Conservation (phyloP, 1,140 invertebrate genomes). For the Calliopsis andreniformis region DNA sequence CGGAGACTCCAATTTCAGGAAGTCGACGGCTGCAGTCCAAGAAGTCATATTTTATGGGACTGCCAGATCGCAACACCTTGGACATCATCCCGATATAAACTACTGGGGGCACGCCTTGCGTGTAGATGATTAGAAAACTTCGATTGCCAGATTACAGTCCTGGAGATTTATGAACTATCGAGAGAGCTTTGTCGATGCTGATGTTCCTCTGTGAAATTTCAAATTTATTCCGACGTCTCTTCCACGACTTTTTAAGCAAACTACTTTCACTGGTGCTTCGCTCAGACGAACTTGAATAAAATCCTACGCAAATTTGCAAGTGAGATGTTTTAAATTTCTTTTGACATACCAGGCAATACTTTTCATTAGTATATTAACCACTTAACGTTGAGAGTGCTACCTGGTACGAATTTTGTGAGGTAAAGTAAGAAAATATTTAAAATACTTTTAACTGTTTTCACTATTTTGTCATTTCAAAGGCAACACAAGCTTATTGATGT, state of each 20-base stretch:
- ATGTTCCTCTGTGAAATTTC: slow-evolving; percentile 18
- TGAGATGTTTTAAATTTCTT: too few relatives aligned
- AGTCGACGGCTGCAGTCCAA: slow-evolving; percentile 14
- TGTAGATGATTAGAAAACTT: slow-evolving; percentile 68
- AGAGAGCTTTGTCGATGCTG: slow-evolving; percentile 17
- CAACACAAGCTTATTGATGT: too few relatives aligned
- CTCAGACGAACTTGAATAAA: too few relatives aligned
- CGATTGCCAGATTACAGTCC: slow-evolving; percentile 69
- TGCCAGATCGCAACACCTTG: slow-evolving; percentile 53
- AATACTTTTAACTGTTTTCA: too few relatives aligned
- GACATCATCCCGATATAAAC: slow-evolving; percentile 66
- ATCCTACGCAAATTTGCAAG: too few relatives aligned
- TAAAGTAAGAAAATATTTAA: too few relatives aligned
- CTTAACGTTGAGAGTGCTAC: too few relatives aligned
- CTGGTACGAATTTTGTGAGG: too few relatives aligned
- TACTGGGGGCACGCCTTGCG: slow-evolving; percentile 57
- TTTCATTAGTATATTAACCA: too few relatives aligned
- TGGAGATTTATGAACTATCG: slow-evolving; percentile 52
- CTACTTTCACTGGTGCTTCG: background rate
- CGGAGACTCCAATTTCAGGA: slow-evolving; percentile 31
- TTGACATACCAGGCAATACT: too few relatives aligned
- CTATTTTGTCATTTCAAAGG: too few relatives aligned
- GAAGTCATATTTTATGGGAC: slow-evolving; percentile 59
- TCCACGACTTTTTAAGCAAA: background rate
- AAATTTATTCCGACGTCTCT: slow-evolving; percentile 13